phyloP scores from a whole-genome alignment of 2,113 vertebrate genomes.

The Nannobrachium achirus region DNA sequence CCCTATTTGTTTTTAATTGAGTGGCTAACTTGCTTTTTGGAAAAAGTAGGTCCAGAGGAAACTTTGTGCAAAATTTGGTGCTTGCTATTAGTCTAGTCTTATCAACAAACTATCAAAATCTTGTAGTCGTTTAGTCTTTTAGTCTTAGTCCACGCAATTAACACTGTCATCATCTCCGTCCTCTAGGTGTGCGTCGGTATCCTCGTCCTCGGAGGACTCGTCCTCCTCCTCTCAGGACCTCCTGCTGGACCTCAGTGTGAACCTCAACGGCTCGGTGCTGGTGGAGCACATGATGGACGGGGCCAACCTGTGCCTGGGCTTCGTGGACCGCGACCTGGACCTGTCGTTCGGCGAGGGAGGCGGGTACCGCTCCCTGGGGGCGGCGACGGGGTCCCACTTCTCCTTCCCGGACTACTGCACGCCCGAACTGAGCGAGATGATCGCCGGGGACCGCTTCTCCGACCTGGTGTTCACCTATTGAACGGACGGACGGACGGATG shows the following conservation, averaged over 20 bases:
- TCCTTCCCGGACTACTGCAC: conserved; percentile 97
- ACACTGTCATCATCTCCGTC: no score
- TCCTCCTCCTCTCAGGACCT: conserved; percentile 86
- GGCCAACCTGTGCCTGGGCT: conserved; percentile 87
- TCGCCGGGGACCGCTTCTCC: conserved; percentile 93
- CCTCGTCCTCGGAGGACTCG: conserved; percentile 83
- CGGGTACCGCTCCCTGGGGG: conserved; percentile 82
- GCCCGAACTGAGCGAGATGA: conserved; percentile 96
- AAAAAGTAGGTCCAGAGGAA: no score
- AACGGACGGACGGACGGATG: conserved; percentile 51
- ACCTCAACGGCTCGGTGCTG: conserved; percentile 56
- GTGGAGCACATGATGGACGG: no score
- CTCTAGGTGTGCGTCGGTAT: conserved; percentile 83
- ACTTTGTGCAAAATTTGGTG: no score
- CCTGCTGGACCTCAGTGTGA: conserved; percentile 69
- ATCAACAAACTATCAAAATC: no score
- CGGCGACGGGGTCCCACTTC: conserved; percentile 87
- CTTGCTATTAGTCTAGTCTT: no score
- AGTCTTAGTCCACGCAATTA: no score
- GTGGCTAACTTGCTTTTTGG: no score
- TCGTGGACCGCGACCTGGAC: conserved; percentile 94
- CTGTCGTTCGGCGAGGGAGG: conserved; percentile 86
- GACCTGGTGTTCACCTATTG: conserved; percentile 96
- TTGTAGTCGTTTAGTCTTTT: no score
- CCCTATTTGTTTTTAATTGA: no score